Evolutionary conservation across 2,797 vertebrate species (phyloP).

Genomic region (Odontamblyopus rebecca): DNA sequence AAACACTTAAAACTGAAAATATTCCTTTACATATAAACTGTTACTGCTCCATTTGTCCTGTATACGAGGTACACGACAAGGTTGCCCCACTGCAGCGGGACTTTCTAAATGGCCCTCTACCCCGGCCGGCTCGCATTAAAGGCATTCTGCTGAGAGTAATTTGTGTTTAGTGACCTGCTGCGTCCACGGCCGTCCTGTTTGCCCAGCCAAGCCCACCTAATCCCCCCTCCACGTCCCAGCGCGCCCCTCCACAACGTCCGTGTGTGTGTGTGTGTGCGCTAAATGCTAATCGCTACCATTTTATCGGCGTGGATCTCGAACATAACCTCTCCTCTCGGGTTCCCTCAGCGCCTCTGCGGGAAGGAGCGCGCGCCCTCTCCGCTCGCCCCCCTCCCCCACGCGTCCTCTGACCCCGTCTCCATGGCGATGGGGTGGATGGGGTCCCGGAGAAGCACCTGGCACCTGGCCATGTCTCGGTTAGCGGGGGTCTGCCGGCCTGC

Average conservation of each 20-base stretch:
- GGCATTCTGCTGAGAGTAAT: conserved; percentile 65
- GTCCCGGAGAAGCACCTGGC: conserved; percentile 60
- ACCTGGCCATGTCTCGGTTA: conserved; percentile 65
- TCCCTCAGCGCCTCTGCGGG: conserved; percentile 72
- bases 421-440: conserved; percentile 34
- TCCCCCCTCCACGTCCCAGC: conserved; percentile 48
- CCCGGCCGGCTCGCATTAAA: conserved; percentile 51
- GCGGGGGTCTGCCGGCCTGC: conserved; percentile 9
- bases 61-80: conserved; percentile 47
- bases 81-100: conserved; percentile 42
- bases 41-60: neutral
- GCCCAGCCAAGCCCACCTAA: conserved; percentile 69
- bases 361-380: conserved; percentile 60
- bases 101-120: conserved; percentile 33
- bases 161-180: conserved; percentile 70
- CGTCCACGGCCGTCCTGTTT: conserved; percentile 60
- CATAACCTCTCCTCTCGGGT: conserved; percentile 80
- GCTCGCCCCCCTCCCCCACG: conserved; percentile 16
- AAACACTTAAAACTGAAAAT: no score
- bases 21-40: no score
- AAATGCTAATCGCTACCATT: conserved; percentile 58
- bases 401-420: conserved; percentile 62
- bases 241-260: neutral
- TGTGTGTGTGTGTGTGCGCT: conserved; percentile 34
- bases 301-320: conserved; percentile 63